phyloP scores from a whole-genome alignment of 2,888 invertebrate species.

The Drosophila lutescens region DNA sequence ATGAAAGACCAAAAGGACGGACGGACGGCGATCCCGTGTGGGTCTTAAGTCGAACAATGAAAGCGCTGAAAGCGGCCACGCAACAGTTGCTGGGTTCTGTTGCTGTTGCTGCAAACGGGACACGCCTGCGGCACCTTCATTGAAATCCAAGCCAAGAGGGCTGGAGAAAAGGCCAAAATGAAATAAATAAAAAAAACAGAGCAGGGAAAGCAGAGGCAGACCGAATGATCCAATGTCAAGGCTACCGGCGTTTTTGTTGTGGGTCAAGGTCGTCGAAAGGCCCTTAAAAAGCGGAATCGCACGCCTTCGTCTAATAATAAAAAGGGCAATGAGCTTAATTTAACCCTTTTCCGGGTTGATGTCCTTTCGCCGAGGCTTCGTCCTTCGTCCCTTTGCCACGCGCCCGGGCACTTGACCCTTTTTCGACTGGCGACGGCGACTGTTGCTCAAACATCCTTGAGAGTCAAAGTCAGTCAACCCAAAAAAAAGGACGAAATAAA shows the following conservation, averaged over 20 bases:
- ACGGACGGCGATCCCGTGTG: slow-evolving; percentile 43
- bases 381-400: slow-evolving; percentile 52
- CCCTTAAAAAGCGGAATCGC: slow-evolving; percentile 19
- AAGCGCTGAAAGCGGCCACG: slow-evolving; percentile 63
- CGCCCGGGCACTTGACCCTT: slow-evolving; percentile 77
- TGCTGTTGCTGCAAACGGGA: slow-evolving; percentile 33
- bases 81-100: slow-evolving; percentile 29
- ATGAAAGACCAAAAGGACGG: slow-evolving; percentile 10
- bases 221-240: slow-evolving; percentile 66
- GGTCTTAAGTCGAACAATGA: slow-evolving; percentile 74
- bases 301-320: slow-evolving; percentile 47
- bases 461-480: slow-evolving; percentile 52
- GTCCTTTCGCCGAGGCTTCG: slow-evolving; percentile 12
- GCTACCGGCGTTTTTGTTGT: slow-evolving; percentile 28
- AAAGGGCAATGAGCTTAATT: slow-evolving; percentile 73
- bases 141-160: slow-evolving; percentile 70
- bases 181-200: slow-evolving; percentile 22
- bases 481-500: background rate
- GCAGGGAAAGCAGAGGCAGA: slow-evolving; percentile 1
- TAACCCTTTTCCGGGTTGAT: slow-evolving; percentile 38
- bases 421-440: slow-evolving; percentile 18
- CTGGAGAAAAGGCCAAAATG: slow-evolving; percentile 17
- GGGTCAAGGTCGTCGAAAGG: slow-evolving; percentile 64
- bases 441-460: slow-evolving; percentile 63
- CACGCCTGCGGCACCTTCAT: slow-evolving; percentile 52